Conservation (phyloP, 2,797 vertebrate genomes). For the Lepilemur ruficaudatus region DNA sequence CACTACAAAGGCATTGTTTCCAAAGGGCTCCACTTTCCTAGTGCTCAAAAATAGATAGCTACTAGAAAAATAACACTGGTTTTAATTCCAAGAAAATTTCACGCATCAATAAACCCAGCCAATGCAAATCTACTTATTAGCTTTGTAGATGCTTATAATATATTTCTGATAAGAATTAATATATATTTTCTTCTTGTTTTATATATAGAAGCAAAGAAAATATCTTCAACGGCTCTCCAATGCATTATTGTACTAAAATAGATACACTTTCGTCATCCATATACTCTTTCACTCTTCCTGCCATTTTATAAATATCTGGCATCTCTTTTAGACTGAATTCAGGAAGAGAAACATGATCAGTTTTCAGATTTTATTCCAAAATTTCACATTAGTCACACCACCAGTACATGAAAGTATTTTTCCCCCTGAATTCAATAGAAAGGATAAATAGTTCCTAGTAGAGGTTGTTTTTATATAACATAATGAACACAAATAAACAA, state of each 20-base stretch:
- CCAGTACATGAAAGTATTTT: neutral
- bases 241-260: neutral
- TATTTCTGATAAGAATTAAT: neutral
- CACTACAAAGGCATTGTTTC: neutral
- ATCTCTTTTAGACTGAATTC: neutral
- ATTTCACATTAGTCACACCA: neutral
- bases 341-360: neutral
- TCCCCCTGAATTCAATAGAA: neutral
- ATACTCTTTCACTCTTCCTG: neutral
- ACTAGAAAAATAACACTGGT: neutral
- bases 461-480: neutral
- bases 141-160: neutral
- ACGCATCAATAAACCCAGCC: neutral
- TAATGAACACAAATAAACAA: neutral
- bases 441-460: neutral
- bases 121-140: neutral
- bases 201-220: neutral
- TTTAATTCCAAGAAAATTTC: neutral
- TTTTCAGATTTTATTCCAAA: neutral
- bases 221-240: neutral
- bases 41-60: neutral
- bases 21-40: neutral
- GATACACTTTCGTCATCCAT: neutral
- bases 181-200: neutral
- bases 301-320: neutral